Base-by-base conservation (phyloP, 2,888 invertebrate genomes). In the Cosmorhoe ocellata region DNA sequence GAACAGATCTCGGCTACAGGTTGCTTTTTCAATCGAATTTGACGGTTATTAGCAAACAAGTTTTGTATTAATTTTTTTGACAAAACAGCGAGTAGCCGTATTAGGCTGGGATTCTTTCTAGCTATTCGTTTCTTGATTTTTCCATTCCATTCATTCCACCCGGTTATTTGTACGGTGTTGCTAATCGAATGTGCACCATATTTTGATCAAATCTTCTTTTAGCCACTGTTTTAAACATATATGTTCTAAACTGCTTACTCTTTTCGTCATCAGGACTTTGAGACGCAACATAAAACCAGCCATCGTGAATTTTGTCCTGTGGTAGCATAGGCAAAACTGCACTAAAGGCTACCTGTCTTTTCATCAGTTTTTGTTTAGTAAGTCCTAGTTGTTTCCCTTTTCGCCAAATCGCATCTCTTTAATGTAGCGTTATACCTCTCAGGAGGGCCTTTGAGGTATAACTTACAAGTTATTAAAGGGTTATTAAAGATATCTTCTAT, bases 351-450 rank as follows among this genome's bases (percentile, higher is more conserved):
- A 46, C 33, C 28, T 51, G 47, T 18, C 47, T 26, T 7, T 24
- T 27, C 22, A 12, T 9, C 5, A 11, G 12, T 30, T 33, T 47
- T n/a, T 8, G 8, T 9, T 50, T 50, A 7, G 38, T 43, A 2
- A 49, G 38, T 18, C 18, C 27, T 38, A 43, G 33, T 11, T 50
- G 33, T 11, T 39, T 44, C n/a, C 39, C 50, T 30, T 44, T 50
- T 26, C 30, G 33, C 50, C 44, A 50, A 9, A 44, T 13, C 1
- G 44, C 43, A 13, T 40, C 8, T 5, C 9, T 14, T n/a, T n/a
- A n/a, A n/a, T n/a, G n/a, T n/a, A n/a, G n/a, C n/a, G n/a, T n/a
- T n/a, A n/a, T n/a, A n/a, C n/a, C n/a, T n/a, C n/a, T n/a, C n/a
- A n/a, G n/a, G n/a, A n/a, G n/a, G n/a, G n/a, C n/a, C n/a, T n/a